Conservation (phyloP, 2,797 vertebrate genomes). For the Sebastes wilsoni region DNA sequence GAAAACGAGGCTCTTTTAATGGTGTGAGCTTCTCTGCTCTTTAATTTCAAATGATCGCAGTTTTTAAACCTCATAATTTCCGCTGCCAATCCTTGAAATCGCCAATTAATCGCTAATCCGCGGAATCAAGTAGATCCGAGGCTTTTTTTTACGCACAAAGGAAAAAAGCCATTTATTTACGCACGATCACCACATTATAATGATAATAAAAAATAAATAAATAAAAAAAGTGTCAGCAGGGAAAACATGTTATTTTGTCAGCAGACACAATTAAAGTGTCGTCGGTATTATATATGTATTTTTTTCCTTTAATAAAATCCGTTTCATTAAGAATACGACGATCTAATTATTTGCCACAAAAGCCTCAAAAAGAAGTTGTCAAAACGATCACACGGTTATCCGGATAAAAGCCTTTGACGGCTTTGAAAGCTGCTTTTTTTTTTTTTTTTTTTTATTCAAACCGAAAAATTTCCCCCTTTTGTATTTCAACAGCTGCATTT, state of each 20-base stretch:
- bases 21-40: slow-evolving; percentile 23
- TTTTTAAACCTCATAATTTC: slow-evolving; percentile 66
- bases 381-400: slow-evolving; percentile 50
- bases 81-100: slow-evolving; percentile 65
- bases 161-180: slow-evolving; percentile 34
- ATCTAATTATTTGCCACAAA: slow-evolving; percentile 24
- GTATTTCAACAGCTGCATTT: slow-evolving; percentile 86
- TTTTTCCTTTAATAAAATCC: neutral
- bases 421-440: slow-evolving; percentile 50
- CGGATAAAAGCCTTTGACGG: slow-evolving; percentile 49
- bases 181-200: neutral
- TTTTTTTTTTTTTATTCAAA: slow-evolving; percentile 58
- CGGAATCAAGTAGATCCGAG: slow-evolving; percentile 9
- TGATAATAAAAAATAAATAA: neutral
- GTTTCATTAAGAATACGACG: slow-evolving; percentile 15
- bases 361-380: slow-evolving; percentile 47
- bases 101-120: slow-evolving; percentile 67
- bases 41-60: slow-evolving; percentile 60
- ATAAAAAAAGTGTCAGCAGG: neutral
- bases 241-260: neutral
- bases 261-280: neutral
- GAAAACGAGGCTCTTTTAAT: neutral
- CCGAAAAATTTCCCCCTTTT: slow-evolving; percentile 63
- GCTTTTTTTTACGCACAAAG: slow-evolving; percentile 32
- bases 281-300: neutral